Evolutionary conservation across 1,140 invertebrate genomes (phyloP), one percentile per base, ranked within the genome.

Genomic region (Lepidotrigona ventralis): DNA sequence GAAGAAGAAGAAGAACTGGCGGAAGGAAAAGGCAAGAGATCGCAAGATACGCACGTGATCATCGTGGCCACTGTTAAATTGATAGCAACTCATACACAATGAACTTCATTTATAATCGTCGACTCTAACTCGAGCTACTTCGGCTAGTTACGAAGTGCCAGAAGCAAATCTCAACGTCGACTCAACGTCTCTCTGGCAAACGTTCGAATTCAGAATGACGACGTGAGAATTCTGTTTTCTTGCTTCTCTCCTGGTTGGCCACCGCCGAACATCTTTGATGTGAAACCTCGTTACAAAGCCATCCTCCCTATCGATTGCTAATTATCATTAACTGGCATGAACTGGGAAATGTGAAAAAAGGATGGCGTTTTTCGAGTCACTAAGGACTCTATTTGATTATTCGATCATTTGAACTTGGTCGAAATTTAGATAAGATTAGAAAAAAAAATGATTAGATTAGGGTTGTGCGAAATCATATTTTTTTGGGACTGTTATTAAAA

Each of bases 71-170:
- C 83, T 81, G 87, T 93, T 93, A 93, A 94, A 94, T 93, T 93
- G 92, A 91, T 92, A 91, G 92, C 91, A 94, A 94, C 92, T 93
- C 92, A 90, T 92, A 89, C 88, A 94, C 93, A 94, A 94, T 94
- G 92, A 93, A 90, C 88, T 90, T 90, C 92, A 93, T 93, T 94
- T 93, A 93, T 90, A 92, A 93, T 93, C 90, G 91, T 81, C 85
- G 89, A 79, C 84, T 89, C 85, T 91, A 92, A 91, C 89, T 91
- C 88, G 89, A 89, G 90, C 82, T 86, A 87, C 86, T 87, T 85
- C 86, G 85, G 88, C 82, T 87, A 81, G 85, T 92, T 90, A 89
- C 89, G 90, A 93, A 90, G 91, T 89, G 90, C 68, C 84, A 88
- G 77, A 82, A 84, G 88, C 88, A 85, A 88, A 83, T 89, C 86